These are phyloP conservation scores for Eublepharis macularius DNA, from an alignment of 2,113 vertebrate species.

Conservation along the genomic window DNA sequence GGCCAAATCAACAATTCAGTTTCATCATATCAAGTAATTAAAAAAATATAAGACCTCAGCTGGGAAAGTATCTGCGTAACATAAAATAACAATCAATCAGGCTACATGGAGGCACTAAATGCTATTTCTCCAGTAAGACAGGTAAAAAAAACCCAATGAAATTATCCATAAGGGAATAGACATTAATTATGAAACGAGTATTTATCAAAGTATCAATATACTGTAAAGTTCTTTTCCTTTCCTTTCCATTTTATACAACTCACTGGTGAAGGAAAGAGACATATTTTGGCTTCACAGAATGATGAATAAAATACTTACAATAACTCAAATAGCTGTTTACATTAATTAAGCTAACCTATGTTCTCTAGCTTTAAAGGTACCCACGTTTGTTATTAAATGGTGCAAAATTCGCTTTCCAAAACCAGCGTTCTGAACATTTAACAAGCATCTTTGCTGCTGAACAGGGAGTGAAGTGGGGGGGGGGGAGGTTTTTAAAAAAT, in stretches of 20 bases:
- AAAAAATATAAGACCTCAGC: fast-evolving
- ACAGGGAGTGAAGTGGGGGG: constrained; percentile 43
- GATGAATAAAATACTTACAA: neutral
- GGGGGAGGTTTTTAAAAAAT: constrained; percentile 6
- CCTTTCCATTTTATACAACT: neutral
- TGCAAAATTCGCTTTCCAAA: neutral
- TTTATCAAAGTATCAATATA: neutral
- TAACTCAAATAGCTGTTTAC: neutral
- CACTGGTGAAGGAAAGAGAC: neutral
- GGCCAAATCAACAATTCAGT: neutral
- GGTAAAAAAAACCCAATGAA: fast-evolving
- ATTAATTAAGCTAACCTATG: too few relatives aligned
- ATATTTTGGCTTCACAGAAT: neutral
- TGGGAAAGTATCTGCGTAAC: neutral
- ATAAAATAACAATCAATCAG: neutral
- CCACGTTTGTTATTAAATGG: constrained; percentile 38
- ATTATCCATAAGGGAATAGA: neutral
- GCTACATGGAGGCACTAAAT: neutral
- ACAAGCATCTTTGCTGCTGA: constrained; percentile 48
- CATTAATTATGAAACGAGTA: neutral
- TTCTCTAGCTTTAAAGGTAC: neutral
- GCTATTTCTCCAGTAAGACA: neutral
- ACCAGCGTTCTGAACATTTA: constrained; percentile 54
- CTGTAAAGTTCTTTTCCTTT: neutral
- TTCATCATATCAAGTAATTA: neutral